These are phyloP conservation scores for Cyphomyrus plagiostoma DNA, from an alignment of 2,113 vertebrate species.

Conservation along the genomic window DNA sequence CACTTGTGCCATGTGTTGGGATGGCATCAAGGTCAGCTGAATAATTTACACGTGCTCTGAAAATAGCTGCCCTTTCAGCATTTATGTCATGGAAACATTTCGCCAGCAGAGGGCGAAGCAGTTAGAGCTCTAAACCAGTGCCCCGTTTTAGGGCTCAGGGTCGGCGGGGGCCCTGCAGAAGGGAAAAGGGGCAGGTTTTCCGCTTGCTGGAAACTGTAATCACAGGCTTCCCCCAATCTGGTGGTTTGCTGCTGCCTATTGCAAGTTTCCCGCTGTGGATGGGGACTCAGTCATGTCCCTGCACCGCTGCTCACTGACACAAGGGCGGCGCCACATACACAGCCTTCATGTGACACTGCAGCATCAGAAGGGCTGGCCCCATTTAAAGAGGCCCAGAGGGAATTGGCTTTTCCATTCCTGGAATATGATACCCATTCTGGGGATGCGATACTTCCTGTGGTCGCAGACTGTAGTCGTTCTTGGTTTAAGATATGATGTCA, in stretches of 20 bases:
- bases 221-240: background rate
- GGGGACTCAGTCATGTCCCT: background rate
- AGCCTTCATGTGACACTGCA: background rate
- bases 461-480: background rate
- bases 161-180: background rate
- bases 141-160: background rate
- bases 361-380: background rate
- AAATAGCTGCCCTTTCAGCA: background rate
- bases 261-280: background rate
- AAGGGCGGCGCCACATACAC: background rate
- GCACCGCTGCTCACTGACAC: background rate
- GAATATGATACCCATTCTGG: background rate
- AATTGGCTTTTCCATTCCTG: background rate
- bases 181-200: background rate
- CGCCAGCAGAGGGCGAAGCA: background rate
- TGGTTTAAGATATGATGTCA: background rate
- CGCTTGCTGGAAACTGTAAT: background rate
- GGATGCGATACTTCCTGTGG: background rate
- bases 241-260: background rate
- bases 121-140: background rate
- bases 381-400: background rate
- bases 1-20: background rate
- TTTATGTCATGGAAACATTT: background rate
- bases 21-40: background rate
- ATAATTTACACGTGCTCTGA: background rate